Conservation (phyloP, 2,113 vertebrate species). For the Ciconia maguari region DNA sequence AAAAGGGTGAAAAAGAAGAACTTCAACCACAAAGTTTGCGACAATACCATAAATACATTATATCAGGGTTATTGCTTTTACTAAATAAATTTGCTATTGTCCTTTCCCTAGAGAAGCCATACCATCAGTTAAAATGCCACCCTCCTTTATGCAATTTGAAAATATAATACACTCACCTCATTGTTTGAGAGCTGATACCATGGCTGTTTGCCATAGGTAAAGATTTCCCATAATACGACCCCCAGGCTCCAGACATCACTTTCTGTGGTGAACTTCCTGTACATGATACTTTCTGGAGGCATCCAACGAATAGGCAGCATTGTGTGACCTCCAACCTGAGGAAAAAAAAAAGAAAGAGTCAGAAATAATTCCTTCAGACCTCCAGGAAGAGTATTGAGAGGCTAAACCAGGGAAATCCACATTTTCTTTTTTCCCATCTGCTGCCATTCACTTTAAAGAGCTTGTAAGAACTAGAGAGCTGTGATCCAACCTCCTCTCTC, state of each 20-base stretch:
- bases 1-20: neutral
- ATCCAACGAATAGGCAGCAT: conserved; percentile 96
- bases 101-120: neutral
- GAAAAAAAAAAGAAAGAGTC: neutral
- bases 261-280: conserved; percentile 94
- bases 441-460: neutral
- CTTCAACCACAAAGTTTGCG: neutral
- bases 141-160: neutral
- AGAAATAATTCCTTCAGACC: neutral
- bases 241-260: conserved; percentile 96
- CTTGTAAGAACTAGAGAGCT: neutral
- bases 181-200: conserved; percentile 97
- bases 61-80: neutral
- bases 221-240: conserved; percentile 95
- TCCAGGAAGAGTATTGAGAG: neutral
- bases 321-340: conserved; percentile 91
- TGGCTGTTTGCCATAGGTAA: conserved; percentile 94
- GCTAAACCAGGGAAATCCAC: neutral
- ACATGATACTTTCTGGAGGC: conserved; percentile 97
- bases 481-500: neutral
- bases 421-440: neutral
- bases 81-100: neutral
- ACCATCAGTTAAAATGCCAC: neutral
- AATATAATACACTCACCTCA: conserved; percentile 77
- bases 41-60: neutral